A percentile compares a stretch with the other conserved stretches of the same genome.
Evolutionary conservation across 2,797 vertebrate genomes (phyloP).

Genomic region (Oceanodroma leucorhoa): DNA sequence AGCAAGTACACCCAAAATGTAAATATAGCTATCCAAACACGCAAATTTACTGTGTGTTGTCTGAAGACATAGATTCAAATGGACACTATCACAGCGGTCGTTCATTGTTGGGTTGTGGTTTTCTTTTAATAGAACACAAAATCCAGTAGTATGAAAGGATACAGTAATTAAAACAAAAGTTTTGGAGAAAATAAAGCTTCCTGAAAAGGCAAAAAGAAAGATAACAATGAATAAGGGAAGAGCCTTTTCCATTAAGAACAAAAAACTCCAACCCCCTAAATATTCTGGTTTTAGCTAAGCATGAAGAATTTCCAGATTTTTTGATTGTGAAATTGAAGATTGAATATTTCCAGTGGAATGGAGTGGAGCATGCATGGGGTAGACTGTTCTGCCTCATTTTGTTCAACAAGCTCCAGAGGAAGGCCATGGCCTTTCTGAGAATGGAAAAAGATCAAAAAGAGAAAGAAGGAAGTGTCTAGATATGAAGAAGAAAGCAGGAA

Average conservation of each 20-base stretch:
- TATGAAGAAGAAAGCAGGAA: background rate
- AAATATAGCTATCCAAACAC: background rate
- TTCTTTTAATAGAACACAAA: background rate
- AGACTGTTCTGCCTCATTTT: background rate
- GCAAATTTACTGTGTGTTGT: background rate
- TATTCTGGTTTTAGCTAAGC: background rate
- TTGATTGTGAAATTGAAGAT: background rate
- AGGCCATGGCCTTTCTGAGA: background rate
- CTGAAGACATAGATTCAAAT: background rate
- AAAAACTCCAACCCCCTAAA: accelerated
- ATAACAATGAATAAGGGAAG: background rate
- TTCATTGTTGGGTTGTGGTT: background rate
- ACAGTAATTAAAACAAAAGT: background rate
- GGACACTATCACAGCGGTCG: background rate
- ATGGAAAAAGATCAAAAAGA: background rate
- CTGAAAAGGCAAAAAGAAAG: background rate
- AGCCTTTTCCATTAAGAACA: background rate
- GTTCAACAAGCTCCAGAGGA: background rate
- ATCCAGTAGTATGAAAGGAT: background rate
- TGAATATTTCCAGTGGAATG: background rate
- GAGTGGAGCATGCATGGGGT: background rate
- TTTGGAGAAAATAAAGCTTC: background rate
- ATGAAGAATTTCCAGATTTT: background rate
- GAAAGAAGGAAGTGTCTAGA: background rate
- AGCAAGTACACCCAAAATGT: background rate